These are phyloP conservation scores for Cricetomys ansorgei DNA, from an alignment of 2,113 vertebrate species.

Conservation along the genomic window DNA sequence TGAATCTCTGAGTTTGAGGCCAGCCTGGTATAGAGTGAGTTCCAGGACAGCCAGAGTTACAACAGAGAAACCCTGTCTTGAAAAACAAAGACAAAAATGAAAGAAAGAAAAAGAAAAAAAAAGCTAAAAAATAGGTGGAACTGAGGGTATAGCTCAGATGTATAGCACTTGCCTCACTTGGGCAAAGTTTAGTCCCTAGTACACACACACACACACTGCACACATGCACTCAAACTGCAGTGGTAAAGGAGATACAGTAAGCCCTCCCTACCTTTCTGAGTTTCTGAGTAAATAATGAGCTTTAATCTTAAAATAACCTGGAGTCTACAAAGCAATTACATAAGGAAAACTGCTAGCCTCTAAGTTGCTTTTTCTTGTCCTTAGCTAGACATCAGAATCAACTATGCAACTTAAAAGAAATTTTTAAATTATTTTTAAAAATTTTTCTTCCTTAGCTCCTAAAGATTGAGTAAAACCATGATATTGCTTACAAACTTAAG, in stretches of 20 bases:
- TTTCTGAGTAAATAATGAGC: background rate
- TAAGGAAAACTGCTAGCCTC: slow-evolving; percentile 2
- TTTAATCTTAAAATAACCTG: background rate
- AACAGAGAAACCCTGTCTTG: too few relatives aligned
- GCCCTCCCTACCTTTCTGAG: background rate
- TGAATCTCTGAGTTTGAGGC: too few relatives aligned
- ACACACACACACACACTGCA: background rate
- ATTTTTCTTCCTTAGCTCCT: background rate
- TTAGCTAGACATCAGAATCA: background rate
- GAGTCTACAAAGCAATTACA: background rate
- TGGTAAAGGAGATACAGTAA: background rate
- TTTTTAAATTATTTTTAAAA: background rate
- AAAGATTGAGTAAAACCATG: background rate
- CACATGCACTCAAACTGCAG: background rate
- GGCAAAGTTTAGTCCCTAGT: background rate
- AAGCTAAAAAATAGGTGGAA: background rate
- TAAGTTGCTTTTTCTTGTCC: background rate
- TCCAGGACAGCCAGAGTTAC: too few relatives aligned
- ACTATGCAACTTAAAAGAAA: background rate
- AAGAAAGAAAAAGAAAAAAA: too few relatives aligned
- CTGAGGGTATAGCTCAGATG: background rate
- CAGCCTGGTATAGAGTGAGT: too few relatives aligned
- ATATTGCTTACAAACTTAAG: slow-evolving; percentile 1
- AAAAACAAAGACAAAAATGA: too few relatives aligned
- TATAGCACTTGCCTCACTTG: background rate